Evolutionary conservation across 1,140 invertebrate genomes (phyloP), one percentile per base, ranked within the genome.

Genomic region (Anadara kagoshimensis): DNA sequence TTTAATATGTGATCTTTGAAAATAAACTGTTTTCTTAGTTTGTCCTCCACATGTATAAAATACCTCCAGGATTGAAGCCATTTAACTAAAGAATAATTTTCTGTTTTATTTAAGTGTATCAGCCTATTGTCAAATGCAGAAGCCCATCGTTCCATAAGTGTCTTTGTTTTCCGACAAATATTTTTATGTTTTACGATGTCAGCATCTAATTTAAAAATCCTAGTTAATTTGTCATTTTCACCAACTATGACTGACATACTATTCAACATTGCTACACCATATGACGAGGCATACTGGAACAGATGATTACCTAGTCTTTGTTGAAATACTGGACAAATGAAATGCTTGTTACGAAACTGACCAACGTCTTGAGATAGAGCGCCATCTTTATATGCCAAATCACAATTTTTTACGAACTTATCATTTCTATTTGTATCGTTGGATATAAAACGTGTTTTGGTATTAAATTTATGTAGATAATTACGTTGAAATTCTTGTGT

Each of bases 31-130:
- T 69, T 65, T 18, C 69, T 58, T 14, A 81, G 29, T 56, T 63
- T 24, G 14, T 45, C 20, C 11, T 20, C 22, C 18, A 61, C 68
- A 20, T 71, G 47, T 41, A 72, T 24, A 64, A 81, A 78, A 49
- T 81, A 81, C 36, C 69, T 73, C 73, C 74, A 81, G 5, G 79
- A 81, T 65, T 78, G 76, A 18, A 81, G 63, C 56, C 76, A 76
- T 0, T 36, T 36, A 44, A 57, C 58, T 0, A 78, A 14, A 53
- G 54, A 16, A 20, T 66, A 67, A 16, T 71, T 75, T 24, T 49
- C 18, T 14, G 49, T 41, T 26, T 8, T 49, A 53, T 36, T 22
- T 1, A 75, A 43, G 5, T 59, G 43, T 45, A 57, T 22, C 14
- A 78, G 75, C 11, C 22, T 47, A 16, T 57, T 26, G 49, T 69